Evolutionary conservation across 2,113 vertebrate genomes (phyloP), one percentile per base, ranked within the genome.

Genomic region (Triplophysa tibetana): DNA sequence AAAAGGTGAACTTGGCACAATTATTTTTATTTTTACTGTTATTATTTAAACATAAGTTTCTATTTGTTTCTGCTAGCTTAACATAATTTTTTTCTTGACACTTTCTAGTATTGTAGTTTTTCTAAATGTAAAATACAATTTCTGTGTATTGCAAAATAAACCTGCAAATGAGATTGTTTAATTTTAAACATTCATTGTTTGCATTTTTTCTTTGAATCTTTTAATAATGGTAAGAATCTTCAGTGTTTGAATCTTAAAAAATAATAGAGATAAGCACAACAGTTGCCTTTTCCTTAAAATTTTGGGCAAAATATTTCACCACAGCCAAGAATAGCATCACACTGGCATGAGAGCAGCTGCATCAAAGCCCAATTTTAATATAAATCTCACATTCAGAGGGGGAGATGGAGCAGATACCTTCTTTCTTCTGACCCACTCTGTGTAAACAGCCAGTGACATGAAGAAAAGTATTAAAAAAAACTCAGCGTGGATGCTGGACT

Each of bases 371-470:
- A 83, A 70, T 88, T 90, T 87, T 89, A 89, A 91, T 79, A 90
- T 89, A 88, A 89, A 90, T 91, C 83, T 84, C 43, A 86, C 72
- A 86, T 85, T 81, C 72, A 84, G 68, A 82, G 69, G 50, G 64
- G 83, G 82, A 91, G 91, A 93, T 91, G 89, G 78, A 89, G 85
- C 77, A 86, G 88, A 91, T 89, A 90, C 75, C 74, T 88, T 88
- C 90, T 87, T 93, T 94, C 90, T 87, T 85, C 84, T 89, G 87
- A 88, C 85, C 87, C 90, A 85, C 87, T 88, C 86, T 85, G 82
- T 87, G 91, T 92, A 92, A 96, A 94, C 93, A 95, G 93, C 93
- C 93, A 93, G 83, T 56, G 87, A 88, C 86, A 86, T 50, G 67
- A 80, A 88, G 87, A 89, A 93, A 90, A 80, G 83, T 87, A 93